Base-by-base conservation (phyloP, 2,888 invertebrate genomes). In the Drosophila mayaguana region DNA sequence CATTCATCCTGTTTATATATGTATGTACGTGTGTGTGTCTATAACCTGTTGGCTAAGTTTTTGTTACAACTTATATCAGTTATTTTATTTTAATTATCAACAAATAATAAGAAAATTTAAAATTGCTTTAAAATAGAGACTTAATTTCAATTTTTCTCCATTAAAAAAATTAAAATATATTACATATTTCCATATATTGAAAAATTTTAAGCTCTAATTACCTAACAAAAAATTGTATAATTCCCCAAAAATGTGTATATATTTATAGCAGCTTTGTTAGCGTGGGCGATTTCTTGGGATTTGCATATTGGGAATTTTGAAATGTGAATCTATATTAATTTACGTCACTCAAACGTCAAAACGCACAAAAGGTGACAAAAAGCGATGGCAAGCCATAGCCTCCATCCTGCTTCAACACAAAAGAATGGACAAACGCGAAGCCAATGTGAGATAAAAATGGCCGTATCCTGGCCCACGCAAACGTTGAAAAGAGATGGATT, bases 321-420 rank as follows among this genome's bases (percentile, higher is more conserved):
- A 66, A 68, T 46, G 71, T 75, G 64, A 68, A 79, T 84, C 63
- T 81, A 73, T 81, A 83, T 84, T 88, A 84, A 83, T 81, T 81
- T 79, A 71, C 83, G 83, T 84, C 88, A 81, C 65, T 76, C 76
- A 76, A 75, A 69, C 54, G 73, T 75, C 82, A 50, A 54, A 73
- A 72, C 67, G n/a, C 43, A 68, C 66, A 67, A 79, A 75, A 83
- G 82, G 79, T 76, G 85, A 84, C 82, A 87, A 84, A 84, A 87
- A 59, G 78, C 82, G 57, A 43, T 59, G 38, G 46, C 62, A 50
- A 38, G 46, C 20, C 43, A 38, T 32, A 50, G 55, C 55, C 53
- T 32, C 51, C 64, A 55, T 42, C 48, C 34, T 38, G 34, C 32
- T 16, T 16, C 54, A 36, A 5, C 38, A 40, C 28, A 40, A 71